Evolutionary conservation across 2,888 invertebrate species (phyloP).

Genomic region (Mesorhabditis belari): DNA sequence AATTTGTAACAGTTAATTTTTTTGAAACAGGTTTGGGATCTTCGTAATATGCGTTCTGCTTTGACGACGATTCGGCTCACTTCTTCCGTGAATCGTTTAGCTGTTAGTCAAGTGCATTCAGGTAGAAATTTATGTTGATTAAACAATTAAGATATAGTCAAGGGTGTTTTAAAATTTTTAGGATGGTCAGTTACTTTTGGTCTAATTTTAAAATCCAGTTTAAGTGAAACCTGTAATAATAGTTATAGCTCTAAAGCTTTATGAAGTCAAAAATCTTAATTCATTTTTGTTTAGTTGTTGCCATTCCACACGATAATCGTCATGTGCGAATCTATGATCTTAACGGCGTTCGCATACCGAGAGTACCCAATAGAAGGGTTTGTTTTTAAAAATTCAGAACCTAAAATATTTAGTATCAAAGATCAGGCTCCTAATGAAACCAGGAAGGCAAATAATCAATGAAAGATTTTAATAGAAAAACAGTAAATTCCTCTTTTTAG

Average conservation of each 20-base stretch:
- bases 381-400: too few species aligned
- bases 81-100: slow-evolving; percentile 74
- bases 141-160: neutral
- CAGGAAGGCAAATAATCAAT: too few species aligned
- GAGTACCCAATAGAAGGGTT: slow-evolving; percentile 77
- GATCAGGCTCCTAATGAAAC: too few species aligned
- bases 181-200: too few species aligned
- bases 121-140: neutral
- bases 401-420: too few species aligned
- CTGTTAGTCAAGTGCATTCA: slow-evolving; percentile 14
- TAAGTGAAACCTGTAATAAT: too few species aligned
- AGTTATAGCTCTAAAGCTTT: too few species aligned
- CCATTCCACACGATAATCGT: slow-evolving; percentile 94
- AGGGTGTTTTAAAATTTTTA: too few species aligned
- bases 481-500: slow-evolving; percentile 58
- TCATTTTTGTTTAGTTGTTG: slow-evolving; percentile 75
- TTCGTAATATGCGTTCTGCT: slow-evolving; percentile 93
- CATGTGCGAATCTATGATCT: slow-evolving; percentile 89
- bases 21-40: slow-evolving; percentile 76
- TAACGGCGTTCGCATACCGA: slow-evolving; percentile 74
- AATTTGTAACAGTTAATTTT: too few species aligned
- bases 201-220: too few species aligned
- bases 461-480: neutral
- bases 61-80: slow-evolving; percentile 87
- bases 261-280: too few species aligned